Base-by-base conservation (phyloP, 1,140 invertebrate genomes). In the Micrasema longulum region DNA sequence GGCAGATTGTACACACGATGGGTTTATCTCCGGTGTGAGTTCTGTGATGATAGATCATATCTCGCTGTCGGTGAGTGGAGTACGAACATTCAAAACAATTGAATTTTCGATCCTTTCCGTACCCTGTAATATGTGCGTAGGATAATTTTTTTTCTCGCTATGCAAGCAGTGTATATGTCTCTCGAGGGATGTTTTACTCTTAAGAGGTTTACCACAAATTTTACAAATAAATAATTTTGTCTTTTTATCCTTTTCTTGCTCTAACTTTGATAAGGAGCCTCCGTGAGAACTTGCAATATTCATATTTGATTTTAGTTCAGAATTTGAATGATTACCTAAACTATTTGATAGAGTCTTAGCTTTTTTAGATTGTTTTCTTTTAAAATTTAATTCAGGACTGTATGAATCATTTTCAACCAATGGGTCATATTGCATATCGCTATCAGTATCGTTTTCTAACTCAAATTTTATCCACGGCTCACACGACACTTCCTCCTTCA, bases 21-120 rank as follows among this genome's bases (percentile, higher is more conserved):
- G 86, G 84, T 52, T 83, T 80, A 16, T 87, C 83, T 43, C 87
- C 87, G 53, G 85, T 85, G 76, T 89, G 88, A 48, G 85, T 79
- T 57, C 83, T 78, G 76, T 81, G 81, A 64, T 85, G 84, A 74
- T 84, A 84, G 2, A 81, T 79, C 64, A 84, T 75, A 3, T 80
- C 83, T 68, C 84, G 83, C 47, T 82, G 81, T 62, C 83, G 81
- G 3, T 79, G 81, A 3, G 83, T 84, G 9, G 75, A 78, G 60
- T 84, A 85, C 38, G 76, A 62, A 76, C 84, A 85, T 69, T 79
- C 79, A 10, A 79, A 79, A 60, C 84, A 85, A 72, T 83, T 79
- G 65, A 82, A 84, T 11, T 22, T 77, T 18, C 76, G 70, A 20
- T 71, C 73, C 77, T 80, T 5, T 81, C 83, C 35, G 77, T 57